Evolutionary conservation across 2,888 invertebrate species (phyloP).

Genomic region (Hipparchia semele): DNA sequence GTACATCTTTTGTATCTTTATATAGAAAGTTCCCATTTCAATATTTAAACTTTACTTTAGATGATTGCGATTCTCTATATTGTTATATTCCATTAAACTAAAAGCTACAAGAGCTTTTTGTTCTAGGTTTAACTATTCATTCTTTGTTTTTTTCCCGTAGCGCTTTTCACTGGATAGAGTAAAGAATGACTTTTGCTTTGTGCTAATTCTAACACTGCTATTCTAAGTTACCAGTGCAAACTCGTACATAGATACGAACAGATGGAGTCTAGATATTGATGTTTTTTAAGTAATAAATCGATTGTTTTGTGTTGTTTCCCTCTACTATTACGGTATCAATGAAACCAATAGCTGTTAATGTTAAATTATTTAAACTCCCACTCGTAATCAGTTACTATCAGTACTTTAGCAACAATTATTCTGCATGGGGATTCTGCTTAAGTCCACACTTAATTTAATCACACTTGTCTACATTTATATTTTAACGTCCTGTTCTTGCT

Average conservation of each 20-base stretch:
- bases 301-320: not conserved
- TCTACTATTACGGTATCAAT: too few species aligned
- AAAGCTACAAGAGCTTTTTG: slow-evolving; percentile 6
- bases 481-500: not conserved
- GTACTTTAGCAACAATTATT: not conserved
- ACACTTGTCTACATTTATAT: too few species aligned
- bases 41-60: not conserved
- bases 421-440: not conserved
- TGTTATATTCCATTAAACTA: slow-evolving; percentile 13
- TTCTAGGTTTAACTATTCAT: slow-evolving; percentile 24
- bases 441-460: too few species aligned
- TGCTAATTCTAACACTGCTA: slow-evolving; percentile 29
- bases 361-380: too few species aligned
- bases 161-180: slow-evolving; percentile 28
- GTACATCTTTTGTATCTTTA: too few species aligned
- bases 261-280: not conserved
- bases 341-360: too few species aligned
- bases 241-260: not conserved
- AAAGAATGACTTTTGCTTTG: slow-evolving; percentile 32
- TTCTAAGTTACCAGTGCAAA: slow-evolving; percentile 14
- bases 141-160: slow-evolving; percentile 30
- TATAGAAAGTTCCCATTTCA: too few species aligned
- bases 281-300: slow-evolving; percentile 1
- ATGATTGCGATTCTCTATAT: slow-evolving; percentile 2
- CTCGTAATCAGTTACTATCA: too few species aligned